Percentiles rank a stretch among this genome's conserved stretches.
phyloP scores from a whole-genome alignment of 2,113 vertebrate species.

The Platysteira castanea region DNA sequence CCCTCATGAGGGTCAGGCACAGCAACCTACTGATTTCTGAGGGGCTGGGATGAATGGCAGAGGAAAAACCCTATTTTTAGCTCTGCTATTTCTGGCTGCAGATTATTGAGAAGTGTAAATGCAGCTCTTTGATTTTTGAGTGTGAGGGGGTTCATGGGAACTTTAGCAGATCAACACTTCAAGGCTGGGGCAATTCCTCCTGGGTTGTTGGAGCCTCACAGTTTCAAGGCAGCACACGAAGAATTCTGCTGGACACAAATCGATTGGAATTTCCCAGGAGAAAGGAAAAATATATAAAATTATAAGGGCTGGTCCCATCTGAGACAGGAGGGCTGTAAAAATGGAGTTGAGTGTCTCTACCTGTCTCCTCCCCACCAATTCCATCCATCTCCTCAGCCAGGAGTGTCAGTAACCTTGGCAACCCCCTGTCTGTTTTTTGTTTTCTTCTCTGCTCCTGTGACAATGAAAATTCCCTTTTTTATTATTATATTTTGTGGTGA shows the following conservation, averaged over 20 bases:
- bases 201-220: not conserved
- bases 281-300: not conserved
- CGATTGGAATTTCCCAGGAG: not conserved
- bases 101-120: not conserved
- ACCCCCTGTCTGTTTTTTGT: not conserved
- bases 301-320: not conserved
- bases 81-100: not conserved
- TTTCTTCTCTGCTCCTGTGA: not conserved
- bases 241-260: not conserved
- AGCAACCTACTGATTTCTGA: not conserved
- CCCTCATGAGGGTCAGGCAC: not conserved
- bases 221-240: not conserved
- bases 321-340: not conserved
- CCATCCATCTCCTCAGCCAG: not conserved
- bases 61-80: not conserved
- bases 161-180: not conserved
- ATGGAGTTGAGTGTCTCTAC: not conserved
- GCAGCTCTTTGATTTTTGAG: not conserved
- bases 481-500: no score
- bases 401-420: slow-evolving; percentile 40
- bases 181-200: not conserved
- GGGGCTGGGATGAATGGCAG: not conserved
- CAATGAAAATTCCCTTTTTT: not conserved
- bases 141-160: rapidly evolving
- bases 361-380: not conserved